Conservation (phyloP, 2,888 invertebrate genomes). For the Drepanosiphum platanoidis region DNA sequence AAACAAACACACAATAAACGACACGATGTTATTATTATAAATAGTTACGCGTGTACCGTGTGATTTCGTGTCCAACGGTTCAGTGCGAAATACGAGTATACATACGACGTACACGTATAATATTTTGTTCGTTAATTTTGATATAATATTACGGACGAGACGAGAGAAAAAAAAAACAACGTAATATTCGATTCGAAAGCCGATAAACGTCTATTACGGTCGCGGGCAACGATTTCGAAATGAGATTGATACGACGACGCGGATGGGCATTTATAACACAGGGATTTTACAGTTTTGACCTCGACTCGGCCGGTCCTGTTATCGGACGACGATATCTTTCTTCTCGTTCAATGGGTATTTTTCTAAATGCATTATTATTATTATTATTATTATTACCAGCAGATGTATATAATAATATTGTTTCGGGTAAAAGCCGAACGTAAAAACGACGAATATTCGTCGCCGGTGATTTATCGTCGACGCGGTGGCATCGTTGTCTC, state of each 20-base stretch:
- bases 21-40: too few species aligned
- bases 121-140: too few species aligned
- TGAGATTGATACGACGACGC: not conserved
- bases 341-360: conserved; percentile 27
- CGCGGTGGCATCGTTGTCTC: not conserved
- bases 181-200: not conserved
- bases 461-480: too few species aligned
- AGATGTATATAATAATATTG: conserved; percentile 8
- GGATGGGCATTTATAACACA: conserved; percentile 7
- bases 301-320: conserved; percentile 24
- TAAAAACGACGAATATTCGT: not conserved
- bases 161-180: not conserved
- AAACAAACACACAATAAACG: too few species aligned
- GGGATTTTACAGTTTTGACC: conserved; percentile 33
- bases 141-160: not conserved
- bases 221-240: not conserved
- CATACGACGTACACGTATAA: too few species aligned
- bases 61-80: too few species aligned
- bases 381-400: conserved; percentile 13
- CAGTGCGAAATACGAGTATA: too few species aligned
- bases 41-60: too few species aligned
- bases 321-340: conserved; percentile 5
- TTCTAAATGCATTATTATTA: not conserved
- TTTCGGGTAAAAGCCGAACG: conserved; percentile 11
- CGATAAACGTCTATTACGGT: conserved; percentile 5